Base-by-base conservation (phyloP, 2,888 invertebrate genomes). In the Bugulina stolonifera region DNA sequence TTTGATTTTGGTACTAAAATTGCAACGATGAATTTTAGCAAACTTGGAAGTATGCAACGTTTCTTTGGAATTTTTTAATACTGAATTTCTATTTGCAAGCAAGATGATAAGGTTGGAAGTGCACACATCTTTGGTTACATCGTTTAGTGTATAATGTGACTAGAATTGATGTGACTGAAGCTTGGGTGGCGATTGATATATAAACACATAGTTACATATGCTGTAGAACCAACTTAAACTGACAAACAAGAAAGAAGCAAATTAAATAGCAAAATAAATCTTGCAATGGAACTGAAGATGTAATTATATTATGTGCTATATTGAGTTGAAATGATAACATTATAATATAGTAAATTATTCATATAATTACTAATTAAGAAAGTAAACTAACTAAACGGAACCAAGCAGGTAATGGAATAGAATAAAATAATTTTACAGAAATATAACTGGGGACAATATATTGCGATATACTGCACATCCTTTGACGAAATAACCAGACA, bases 291-390 rank as follows among this genome's bases (percentile, higher is more conserved):
- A 43, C 43, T 10, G 43, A 43, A 43, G n/a, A n/a, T n/a, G 52
- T 14, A 52, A 10, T 52, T 22, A 55, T 23, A 18, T 55, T 23
- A 23, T 55, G 55, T 55, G 55, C 55, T 55, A 25, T 55, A 55
- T 55, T 55, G 55, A 55, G n/a, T 18, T 55, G 5, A 55, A 55
- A 55, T 55, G 10, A 55, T 52, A 55, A 55, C n/a, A 43, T 43
- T 43, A 43, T 43, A 43, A 10, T 43, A 43, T 43, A 43, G 18
- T 43, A 43, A n/a, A n/a, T n/a, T n/a, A n/a, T n/a, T n/a, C n/a
- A n/a, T n/a, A n/a, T n/a, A n/a, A n/a, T n/a, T n/a, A n/a, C n/a
- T n/a, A 43, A 43, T 18, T 43, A 5, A 43, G 43, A 43, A 43
- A 43, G 43, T 43, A 43, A 43, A 43, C 18, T 10, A 43, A 43